These are phyloP conservation scores for Aspidiotus rigidus DNA, from an alignment of 2,888 invertebrate species.

Conservation along the genomic window DNA sequence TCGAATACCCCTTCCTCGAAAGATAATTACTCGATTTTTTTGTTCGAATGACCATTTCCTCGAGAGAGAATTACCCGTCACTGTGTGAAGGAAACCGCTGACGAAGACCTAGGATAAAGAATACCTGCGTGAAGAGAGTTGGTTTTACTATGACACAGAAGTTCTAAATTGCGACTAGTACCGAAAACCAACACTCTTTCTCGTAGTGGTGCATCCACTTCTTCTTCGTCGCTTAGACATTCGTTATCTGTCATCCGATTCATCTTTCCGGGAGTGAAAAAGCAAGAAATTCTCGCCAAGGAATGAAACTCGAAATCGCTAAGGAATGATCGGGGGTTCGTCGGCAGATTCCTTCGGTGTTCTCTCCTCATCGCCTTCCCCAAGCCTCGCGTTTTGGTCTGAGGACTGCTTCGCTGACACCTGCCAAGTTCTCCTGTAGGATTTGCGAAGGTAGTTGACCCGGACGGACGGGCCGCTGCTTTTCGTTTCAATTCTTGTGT, in stretches of 20 bases:
- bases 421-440: not conserved
- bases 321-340: not conserved
- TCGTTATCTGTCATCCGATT: not conserved
- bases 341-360: not conserved
- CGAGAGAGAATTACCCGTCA: too few species aligned
- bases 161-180: not conserved
- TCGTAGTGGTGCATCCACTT: not conserved
- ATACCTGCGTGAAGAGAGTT: too few species aligned
- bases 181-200: not conserved
- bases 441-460: not conserved
- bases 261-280: not conserved
- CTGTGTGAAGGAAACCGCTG: too few species aligned
- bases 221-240: not conserved
- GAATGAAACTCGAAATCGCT: not conserved
- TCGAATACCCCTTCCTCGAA: too few species aligned
- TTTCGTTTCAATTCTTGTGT: not conserved
- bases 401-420: not conserved
- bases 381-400: not conserved
- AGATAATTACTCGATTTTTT: too few species aligned
- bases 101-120: too few species aligned
- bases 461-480: not conserved
- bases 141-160: not conserved
- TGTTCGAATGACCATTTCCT: too few species aligned
- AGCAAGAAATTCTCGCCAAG: constrained; percentile 1
- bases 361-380: not conserved